Base-by-base conservation (phyloP, 1,140 invertebrate genomes). In the Arctopsyche grandis region DNA sequence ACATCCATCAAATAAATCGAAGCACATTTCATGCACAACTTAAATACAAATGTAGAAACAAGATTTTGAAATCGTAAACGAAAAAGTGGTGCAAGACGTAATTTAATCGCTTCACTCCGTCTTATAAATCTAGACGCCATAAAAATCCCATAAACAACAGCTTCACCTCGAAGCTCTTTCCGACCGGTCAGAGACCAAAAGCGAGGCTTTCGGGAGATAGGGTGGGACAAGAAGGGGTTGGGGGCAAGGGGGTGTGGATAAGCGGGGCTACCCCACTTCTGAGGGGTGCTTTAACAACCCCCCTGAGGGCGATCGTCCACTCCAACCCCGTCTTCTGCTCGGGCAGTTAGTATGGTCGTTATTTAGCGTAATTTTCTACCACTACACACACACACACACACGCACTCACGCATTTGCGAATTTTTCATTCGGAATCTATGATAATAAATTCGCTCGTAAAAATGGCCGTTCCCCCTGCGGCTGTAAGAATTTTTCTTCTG, bases 351-450 rank as follows among this genome's bases (percentile, higher is more conserved):
- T 66, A 24, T 22, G 63, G 63, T 66, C 63, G 63, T 66, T 66
- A 66, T 66, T 66, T 26, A 26, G 63, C 24, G 21, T 26, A 26
- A 66, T 66, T 66, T 26, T 66, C 21, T 52, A 14, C 48, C 16
- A 52, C 48, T 52, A 52, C 48, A 52, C 16, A 16, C 10, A 52
- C 44, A 12, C 12, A 46, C 48, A 10, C 16, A 3, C 48, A 12
- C 48, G 10, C 12, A 16, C 48, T 21, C 5, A 60, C 9, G 21
- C 58, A 19, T 22, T 9, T 21, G 5, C n/a, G 19, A 60, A 66
- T 66, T 66, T 66, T 66, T 66, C 63, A 24, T 66, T 66, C 63
- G 10, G 63, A 26, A 66, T 66, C 63, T 66, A 66, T 66, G 63
- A 66, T 66, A 66, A 66, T 66, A 66, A 66, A 66, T 66, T 66